phyloP scores from a whole-genome alignment of 1,140 invertebrate species.

The Nasonia giraulti region DNA sequence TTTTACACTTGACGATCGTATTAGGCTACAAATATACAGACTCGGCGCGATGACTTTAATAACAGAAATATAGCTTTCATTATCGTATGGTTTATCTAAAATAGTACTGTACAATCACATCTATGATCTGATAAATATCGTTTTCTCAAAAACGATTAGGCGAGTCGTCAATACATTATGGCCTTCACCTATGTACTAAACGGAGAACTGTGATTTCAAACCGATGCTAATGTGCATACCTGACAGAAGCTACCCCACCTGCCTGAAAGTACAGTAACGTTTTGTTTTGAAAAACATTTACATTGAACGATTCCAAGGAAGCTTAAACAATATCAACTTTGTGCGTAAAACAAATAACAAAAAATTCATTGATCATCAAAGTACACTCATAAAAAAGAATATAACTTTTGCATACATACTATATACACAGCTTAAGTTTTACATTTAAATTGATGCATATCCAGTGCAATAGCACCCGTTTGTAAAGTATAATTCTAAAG shows the following conservation, averaged over 20 bases:
- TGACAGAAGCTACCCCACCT: background rate
- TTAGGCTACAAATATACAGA: background rate
- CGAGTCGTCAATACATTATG: background rate
- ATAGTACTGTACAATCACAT: slow-evolving; percentile 16
- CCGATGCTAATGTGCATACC: background rate
- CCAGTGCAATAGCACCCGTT: background rate
- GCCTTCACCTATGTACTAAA: background rate
- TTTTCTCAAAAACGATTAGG: background rate
- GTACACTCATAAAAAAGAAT: background rate
- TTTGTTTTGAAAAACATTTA: background rate
- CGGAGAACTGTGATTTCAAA: background rate
- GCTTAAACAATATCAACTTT: background rate
- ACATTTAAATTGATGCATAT: background rate
- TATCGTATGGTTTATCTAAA: background rate
- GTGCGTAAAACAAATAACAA: background rate
- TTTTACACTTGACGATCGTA: slow-evolving; percentile 5
- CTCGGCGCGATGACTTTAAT: background rate
- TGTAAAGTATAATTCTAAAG: background rate
- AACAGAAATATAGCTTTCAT: background rate
- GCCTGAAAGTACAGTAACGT: background rate
- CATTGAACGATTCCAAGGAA: background rate
- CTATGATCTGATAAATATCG: background rate
- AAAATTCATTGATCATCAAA: background rate
- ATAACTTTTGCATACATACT: background rate
- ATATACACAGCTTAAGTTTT: background rate